These are phyloP conservation scores for Antheraea mylitta DNA, from an alignment of 1,140 invertebrate species.

Conservation along the genomic window DNA sequence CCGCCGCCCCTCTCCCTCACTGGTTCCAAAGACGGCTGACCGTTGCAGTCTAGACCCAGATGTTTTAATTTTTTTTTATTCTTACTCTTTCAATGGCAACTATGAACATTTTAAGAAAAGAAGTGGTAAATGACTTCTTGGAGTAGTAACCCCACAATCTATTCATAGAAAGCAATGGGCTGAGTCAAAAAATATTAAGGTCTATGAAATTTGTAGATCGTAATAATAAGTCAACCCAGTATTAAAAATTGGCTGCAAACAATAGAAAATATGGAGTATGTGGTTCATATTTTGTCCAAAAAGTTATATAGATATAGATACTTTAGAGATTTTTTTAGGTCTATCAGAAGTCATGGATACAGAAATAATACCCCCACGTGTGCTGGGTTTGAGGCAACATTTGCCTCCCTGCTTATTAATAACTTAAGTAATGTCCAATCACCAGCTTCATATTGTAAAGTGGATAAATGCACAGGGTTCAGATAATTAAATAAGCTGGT, in stretches of 20 bases:
- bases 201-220: no score
- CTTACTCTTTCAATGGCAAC: constrained; percentile 11
- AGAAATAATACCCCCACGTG: constrained; percentile 19
- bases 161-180: not conserved
- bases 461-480: no score
- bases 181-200: not conserved
- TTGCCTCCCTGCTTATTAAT: constrained; percentile 23
- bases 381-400: constrained; percentile 23
- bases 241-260: constrained; percentile 15
- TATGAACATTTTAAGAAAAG: constrained; percentile 4
- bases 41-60: no score
- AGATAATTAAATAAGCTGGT: no score
- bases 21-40: no score
- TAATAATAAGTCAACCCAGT: not conserved
- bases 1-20: no score
- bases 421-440: constrained; percentile 22
- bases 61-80: no score
- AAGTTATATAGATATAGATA: no score
- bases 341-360: constrained; percentile 16
- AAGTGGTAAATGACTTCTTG: not conserved
- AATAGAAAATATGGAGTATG: constrained; percentile 20
- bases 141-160: not conserved
- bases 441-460: constrained; percentile 14
- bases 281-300: constrained; percentile 12
- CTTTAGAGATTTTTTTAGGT: constrained; percentile 22